Percentiles rank a stretch among this genome's conserved stretches.
Conservation (phyloP, 2,888 invertebrate genomes). For the Scelioninae gen. 1 region DNA sequence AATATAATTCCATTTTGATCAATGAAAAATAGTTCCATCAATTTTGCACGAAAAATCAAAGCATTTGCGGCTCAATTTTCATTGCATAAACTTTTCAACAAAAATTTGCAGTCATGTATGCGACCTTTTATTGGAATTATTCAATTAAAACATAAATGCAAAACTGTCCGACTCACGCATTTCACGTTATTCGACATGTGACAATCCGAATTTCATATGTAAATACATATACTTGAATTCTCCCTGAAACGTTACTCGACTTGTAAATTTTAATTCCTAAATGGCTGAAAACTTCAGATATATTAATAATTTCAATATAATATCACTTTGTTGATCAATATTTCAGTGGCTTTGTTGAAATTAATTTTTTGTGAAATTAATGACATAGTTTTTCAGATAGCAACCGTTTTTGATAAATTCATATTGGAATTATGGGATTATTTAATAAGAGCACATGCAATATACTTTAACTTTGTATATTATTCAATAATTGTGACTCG, state of each 20-base stretch:
- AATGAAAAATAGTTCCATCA: not conserved
- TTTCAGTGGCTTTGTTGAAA: too few species aligned
- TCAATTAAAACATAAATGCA: conserved; percentile 46
- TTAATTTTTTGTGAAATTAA: too few species aligned
- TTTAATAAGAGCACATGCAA: too few species aligned
- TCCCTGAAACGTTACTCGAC: not conserved
- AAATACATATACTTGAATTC: conserved; percentile 38
- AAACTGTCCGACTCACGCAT: conserved; percentile 28
- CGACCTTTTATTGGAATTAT: conserved; percentile 37
- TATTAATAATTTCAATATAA: too few species aligned
- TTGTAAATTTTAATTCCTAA: too few species aligned
- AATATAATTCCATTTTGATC: not conserved
- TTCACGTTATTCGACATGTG: conserved; percentile 36
- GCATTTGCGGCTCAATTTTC: not conserved
- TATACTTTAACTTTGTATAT: too few species aligned
- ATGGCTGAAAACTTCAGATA: too few species aligned
- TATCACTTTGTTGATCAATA: too few species aligned
- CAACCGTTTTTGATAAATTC: too few species aligned
- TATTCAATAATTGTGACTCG: too few species aligned
- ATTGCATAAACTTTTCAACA: conserved; percentile 24
- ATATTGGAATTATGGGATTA: too few species aligned
- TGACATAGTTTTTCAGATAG: too few species aligned
- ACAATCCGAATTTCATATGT: conserved; percentile 40
- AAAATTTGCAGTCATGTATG: not conserved
- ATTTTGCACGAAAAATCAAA: not conserved